Evolutionary conservation across 1,140 invertebrate genomes (phyloP).

Genomic region (Drosophila ambigua): DNA sequence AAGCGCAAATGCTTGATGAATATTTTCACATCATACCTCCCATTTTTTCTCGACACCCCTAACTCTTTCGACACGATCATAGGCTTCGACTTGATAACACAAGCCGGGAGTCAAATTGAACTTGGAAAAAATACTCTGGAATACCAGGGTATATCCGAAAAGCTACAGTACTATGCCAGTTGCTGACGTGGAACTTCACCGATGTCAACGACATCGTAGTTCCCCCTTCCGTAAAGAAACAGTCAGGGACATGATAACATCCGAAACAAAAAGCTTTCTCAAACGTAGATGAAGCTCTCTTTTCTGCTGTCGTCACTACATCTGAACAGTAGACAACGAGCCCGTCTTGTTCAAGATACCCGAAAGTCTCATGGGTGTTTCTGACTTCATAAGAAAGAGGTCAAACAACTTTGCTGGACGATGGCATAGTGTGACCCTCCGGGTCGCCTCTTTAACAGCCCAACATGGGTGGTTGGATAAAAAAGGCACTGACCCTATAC

Average conservation of each 20-base stretch:
- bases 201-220: constrained; percentile 3
- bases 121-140: too few relatives aligned
- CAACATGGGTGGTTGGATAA: constrained; percentile 58
- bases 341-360: constrained; percentile 52
- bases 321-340: constrained; percentile 27
- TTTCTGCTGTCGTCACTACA: constrained; percentile 27
- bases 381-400: constrained; percentile 48
- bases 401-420: constrained; percentile 35
- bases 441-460: constrained; percentile 51
- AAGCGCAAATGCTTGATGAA: constrained; percentile 21
- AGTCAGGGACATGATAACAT: constrained; percentile 8
- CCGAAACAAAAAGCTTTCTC: constrained; percentile 21
- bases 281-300: constrained; percentile 23
- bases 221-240: constrained; percentile 5
- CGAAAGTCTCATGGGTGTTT: constrained; percentile 36
- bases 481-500: constrained; percentile 39
- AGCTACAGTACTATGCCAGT: constrained; percentile 1
- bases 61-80: constrained; percentile 7
- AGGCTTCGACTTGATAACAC: constrained; percentile 13
- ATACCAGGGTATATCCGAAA: too few relatives aligned
- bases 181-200: constrained; percentile 3
- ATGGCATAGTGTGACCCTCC: constrained; percentile 20
- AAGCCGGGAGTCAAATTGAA: too few relatives aligned
- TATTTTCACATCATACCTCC: constrained; percentile 11
- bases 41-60: constrained; percentile 12